Evolutionary conservation across 2,888 invertebrate species (phyloP), one percentile per base, ranked within the genome.

Genomic region (Marasmarcha lunaedactyla): DNA sequence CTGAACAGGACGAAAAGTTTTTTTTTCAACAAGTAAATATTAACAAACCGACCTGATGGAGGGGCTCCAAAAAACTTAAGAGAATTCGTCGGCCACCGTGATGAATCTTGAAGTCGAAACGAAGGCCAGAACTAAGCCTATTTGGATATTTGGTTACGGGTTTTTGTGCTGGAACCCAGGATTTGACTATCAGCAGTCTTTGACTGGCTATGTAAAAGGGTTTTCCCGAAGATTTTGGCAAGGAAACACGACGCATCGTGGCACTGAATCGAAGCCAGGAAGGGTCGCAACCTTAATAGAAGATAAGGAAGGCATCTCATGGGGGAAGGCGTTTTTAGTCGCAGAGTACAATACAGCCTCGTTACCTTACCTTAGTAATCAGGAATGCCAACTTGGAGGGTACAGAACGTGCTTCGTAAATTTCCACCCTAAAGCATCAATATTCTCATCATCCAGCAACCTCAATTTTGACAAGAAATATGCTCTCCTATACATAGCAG

Each of bases 111-210:
- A 20, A 30, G 30, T 3, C 10, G 10, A 11, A 4, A 7, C 52
- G 38, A 62, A 51, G 27, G 54, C 46, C 37, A 65, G 72, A 49
- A 79, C 68, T 37, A 84, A 85, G 42, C 79, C 85, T 13, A 67
- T 93, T 61, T 98, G 96, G 96, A 88, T 98, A 15, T 98, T 97
- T 63, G 98, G 97, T 1, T 98, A 98, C 58, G 98, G 98, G 2
- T 97, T 96, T 0, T 73, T 98, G 37, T 94, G 97, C 73, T 98
- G 97, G 97, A 89, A 93, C 72, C 95, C 95, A 0, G 97, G 97
- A 38, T 97, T 98, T 67, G 89, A 90, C 39, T 95, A 90, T 64
- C 86, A 89, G 54, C 88, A 89, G 57, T 91, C 91, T 42, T 78
- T 93, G 10, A 89, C 90, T 10, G 97, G 98, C n/a, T 91, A 90